phyloP scores from a whole-genome alignment of 1,140 invertebrate genomes.

The Zaprionus ghesquierei region DNA sequence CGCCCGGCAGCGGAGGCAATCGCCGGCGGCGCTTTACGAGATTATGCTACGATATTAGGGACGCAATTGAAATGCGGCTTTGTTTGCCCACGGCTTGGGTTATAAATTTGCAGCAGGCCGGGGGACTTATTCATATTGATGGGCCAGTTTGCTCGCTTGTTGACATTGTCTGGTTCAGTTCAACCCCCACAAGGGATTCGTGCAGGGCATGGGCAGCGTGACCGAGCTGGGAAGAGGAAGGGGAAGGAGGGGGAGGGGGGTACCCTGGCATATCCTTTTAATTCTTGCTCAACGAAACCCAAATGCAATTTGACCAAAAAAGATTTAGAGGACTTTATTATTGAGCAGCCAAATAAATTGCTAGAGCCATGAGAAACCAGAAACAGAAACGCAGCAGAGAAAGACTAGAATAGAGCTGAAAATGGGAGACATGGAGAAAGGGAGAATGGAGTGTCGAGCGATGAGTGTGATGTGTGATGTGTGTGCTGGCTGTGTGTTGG shows the following conservation, averaged over 20 bases:
- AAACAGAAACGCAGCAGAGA: neutral
- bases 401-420: neutral
- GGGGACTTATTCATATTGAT: constrained; percentile 31
- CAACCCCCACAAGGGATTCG: constrained; percentile 30
- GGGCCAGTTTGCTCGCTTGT: constrained; percentile 37
- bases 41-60: constrained; percentile 40
- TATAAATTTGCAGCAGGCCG: constrained; percentile 15
- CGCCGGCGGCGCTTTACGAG: constrained; percentile 23
- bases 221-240: too few species aligned
- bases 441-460: constrained; percentile 2
- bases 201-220: neutral
- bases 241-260: neutral
- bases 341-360: constrained; percentile 59
- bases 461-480: too few species aligned
- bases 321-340: constrained; percentile 64
- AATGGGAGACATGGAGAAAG: neutral
- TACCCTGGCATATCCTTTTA: constrained; percentile 49
- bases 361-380: constrained; percentile 11
- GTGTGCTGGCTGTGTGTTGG: neutral
- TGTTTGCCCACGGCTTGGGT: constrained; percentile 33
- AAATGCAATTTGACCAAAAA: constrained; percentile 65
- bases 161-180: constrained; percentile 46
- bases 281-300: constrained; percentile 46
- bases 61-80: constrained; percentile 46
- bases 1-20: neutral